Percentiles rank a stretch among this genome's conserved stretches.
Evolutionary conservation across 2,113 vertebrate species (phyloP).

Genomic region (Grammomys dolichurus): DNA sequence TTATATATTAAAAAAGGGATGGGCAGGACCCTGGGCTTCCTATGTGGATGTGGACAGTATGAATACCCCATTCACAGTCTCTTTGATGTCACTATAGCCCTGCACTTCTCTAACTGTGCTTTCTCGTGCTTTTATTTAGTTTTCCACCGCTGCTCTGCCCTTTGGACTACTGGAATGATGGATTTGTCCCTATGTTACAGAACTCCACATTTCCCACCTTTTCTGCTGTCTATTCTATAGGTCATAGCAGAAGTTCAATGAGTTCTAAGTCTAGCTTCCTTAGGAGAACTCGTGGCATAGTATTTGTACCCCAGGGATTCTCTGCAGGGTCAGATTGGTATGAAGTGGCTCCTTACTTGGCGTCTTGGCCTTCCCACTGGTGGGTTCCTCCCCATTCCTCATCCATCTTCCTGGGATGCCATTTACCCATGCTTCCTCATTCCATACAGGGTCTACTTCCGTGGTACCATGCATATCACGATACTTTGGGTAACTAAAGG

Average conservation of each 20-base stretch:
- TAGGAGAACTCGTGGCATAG: background rate
- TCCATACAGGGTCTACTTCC: background rate
- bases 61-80: background rate
- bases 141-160: background rate
- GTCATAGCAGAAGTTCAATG: background rate
- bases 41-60: background rate
- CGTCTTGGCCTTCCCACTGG: background rate
- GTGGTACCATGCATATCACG: accelerated
- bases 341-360: background rate
- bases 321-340: background rate
- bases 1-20: background rate
- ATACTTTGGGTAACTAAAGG: background rate
- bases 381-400: background rate
- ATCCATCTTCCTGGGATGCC: background rate
- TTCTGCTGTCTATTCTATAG: background rate
- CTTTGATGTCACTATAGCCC: background rate
- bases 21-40: background rate
- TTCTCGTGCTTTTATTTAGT: background rate
- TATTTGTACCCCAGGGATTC: background rate
- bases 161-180: background rate
- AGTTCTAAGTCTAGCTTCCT: background rate
- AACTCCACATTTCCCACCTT: background rate
- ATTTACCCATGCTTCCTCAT: background rate
- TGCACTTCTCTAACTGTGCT: too few species aligned
- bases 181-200: background rate